These are phyloP conservation scores for Magallana ariakensis DNA, from an alignment of 1,140 invertebrate species.

Conservation along the genomic window DNA sequence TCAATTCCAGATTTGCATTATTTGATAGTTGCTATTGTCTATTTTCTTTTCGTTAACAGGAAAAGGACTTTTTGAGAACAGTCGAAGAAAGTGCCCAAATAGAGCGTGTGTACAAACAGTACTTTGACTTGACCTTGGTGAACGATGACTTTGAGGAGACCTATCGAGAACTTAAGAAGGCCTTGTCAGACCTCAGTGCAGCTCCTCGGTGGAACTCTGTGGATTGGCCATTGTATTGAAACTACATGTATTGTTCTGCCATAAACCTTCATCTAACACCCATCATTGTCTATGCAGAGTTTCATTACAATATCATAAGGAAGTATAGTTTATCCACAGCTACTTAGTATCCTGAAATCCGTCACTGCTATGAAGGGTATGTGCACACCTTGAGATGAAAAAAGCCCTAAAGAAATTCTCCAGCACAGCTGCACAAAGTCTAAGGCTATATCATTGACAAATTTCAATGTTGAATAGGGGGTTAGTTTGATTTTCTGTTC, in stretches of 20 bases:
- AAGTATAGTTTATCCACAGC: background rate
- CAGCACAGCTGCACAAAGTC: no score
- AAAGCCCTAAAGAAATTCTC: no score
- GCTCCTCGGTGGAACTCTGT: conserved; percentile 99
- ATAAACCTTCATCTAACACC: conserved; percentile 3
- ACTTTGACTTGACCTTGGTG: conserved; percentile 95
- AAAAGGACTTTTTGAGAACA: conserved; percentile 79
- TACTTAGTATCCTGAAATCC: conserved; percentile 18
- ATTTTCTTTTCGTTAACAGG: conserved; percentile 60
- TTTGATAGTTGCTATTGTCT: background rate
- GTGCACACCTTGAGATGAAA: no score
- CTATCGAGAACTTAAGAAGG: conserved; percentile 93
- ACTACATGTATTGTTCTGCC: background rate
- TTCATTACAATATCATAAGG: background rate
- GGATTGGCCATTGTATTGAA: conserved; percentile 95
- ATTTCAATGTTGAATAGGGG: no score
- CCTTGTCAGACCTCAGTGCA: conserved; percentile 92
- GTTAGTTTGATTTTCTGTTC: no score
- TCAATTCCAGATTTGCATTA: conserved; percentile 40
- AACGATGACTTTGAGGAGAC: conserved; percentile 98
- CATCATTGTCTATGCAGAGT: conserved; percentile 9
- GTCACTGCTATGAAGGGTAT: background rate
- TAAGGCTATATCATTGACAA: no score
- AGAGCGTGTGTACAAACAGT: conserved; percentile 95
- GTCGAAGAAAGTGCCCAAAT: conserved; percentile 95